Evolutionary conservation across 2,888 invertebrate species (phyloP), one percentile per base, ranked within the genome.

Genomic region (Machimus rusticus): DNA sequence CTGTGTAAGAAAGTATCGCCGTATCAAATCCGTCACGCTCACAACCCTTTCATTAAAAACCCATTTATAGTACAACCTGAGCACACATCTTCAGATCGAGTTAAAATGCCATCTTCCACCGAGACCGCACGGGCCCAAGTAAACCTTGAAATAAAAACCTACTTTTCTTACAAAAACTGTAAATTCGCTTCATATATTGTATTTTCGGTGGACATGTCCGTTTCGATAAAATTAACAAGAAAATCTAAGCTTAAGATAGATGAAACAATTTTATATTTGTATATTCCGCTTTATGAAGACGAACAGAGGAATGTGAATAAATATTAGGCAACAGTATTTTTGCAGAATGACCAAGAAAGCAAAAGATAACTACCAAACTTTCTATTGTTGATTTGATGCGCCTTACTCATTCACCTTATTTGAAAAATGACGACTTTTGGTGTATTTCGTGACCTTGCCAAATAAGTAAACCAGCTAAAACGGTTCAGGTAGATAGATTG

Each of bases 61-160:
- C 28, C 66, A 66, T 66, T 66, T 23, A n/a, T n/a, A n/a, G n/a
- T n/a, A 19, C 9, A 66, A 28, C 9, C 12, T 2, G 1, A 19
- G 66, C 66, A 19, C 23, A 6, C 12, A 12, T 23, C 55, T 66
- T 66, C 19, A 66, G 8, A 28, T 9, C 23, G 57, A 57, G 23
- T 28, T 23, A 28, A 66, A 66, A 28, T 28, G 28, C 12, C 66
- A 66, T 66, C 66, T 23, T 23, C 23, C 66, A 23, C 12, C 2
- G 66, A 66, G 19, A 66, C 12, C 28, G 12, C 19, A 66, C 66
- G 66, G 23, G 28, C 28, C 23, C 9, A 8, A 23, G 12, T 66
- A 28, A 78, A 78, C 78, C 78, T 78, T 78, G 78, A 78, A 78
- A 78, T 78, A 8, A 43, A 78, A 78, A 78, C 78, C 78, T 78